A percentile compares a stretch with the other conserved stretches of the same genome.
Conservation (phyloP, 2,888 invertebrate species). For the Hirtodrosophila cameraria region DNA sequence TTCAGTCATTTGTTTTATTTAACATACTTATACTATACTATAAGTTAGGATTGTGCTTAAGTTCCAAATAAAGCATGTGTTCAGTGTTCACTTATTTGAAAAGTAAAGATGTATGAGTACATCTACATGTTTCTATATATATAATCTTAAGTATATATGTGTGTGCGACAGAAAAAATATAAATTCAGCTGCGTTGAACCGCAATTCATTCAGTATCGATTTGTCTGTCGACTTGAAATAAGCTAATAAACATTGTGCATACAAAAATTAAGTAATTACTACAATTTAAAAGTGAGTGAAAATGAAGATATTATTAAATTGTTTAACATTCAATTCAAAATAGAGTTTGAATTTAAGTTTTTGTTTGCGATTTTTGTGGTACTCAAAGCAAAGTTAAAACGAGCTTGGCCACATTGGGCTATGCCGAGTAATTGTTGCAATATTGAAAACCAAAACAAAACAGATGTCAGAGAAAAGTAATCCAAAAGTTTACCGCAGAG, state of each 20-base stretch:
- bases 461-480: conserved; percentile 62
- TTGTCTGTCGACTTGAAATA: background rate
- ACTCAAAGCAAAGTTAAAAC: conserved; percentile 16
- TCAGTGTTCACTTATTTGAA: too few species aligned
- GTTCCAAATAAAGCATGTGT: too few species aligned
- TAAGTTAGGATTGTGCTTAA: too few species aligned
- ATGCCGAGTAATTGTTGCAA: conserved; percentile 31
- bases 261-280: background rate
- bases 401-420: conserved; percentile 32
- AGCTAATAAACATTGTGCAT: background rate
- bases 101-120: too few species aligned
- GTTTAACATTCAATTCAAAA: too few species aligned
- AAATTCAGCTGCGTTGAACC: background rate
- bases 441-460: conserved; percentile 23
- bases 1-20: too few species aligned
- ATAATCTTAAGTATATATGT: background rate
- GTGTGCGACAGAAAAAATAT: background rate
- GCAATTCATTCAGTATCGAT: conserved; percentile 5
- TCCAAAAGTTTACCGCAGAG: conserved; percentile 66
- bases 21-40: too few species aligned
- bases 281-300: background rate
- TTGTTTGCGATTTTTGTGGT: background rate
- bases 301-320: background rate
- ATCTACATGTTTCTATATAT: too few species aligned
- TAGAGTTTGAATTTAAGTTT: background rate